Conservation (phyloP, 1,140 invertebrate species). For the Ectropis grisescens region DNA sequence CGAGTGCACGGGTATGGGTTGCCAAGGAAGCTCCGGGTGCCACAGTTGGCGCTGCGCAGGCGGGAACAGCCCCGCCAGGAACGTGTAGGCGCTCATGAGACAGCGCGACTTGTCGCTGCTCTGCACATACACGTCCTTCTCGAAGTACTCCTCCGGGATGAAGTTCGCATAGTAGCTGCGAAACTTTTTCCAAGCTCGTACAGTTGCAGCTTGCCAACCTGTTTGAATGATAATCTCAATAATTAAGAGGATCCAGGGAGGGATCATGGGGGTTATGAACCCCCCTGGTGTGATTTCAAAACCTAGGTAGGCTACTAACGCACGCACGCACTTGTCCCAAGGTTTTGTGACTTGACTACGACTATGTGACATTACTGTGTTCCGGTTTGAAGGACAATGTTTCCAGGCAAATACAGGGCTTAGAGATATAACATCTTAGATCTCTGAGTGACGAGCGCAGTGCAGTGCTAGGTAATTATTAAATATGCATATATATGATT, state of each 20-base stretch:
- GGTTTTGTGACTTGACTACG: no score
- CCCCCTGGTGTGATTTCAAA: no score
- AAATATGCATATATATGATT: no score
- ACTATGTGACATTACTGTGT: no score
- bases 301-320: no score
- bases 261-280: no score
- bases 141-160: constrained; percentile 74
- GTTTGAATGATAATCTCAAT: constrained; percentile 1
- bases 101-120: constrained; percentile 88
- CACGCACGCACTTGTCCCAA: no score
- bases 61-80: constrained; percentile 87
- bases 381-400: no score
- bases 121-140: constrained; percentile 76
- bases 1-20: constrained; percentile 89
- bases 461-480: no score
- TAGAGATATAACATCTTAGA: no score
- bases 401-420: no score
- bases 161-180: constrained; percentile 78
- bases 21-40: constrained; percentile 82
- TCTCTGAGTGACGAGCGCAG: no score
- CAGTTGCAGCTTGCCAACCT: constrained; percentile 85
- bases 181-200: constrained; percentile 81
- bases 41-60: constrained; percentile 79
- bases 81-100: constrained; percentile 86
- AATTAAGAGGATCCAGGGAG: not conserved